phyloP scores from a whole-genome alignment of 2,797 vertebrate genomes.

The Malacoraja senta region DNA sequence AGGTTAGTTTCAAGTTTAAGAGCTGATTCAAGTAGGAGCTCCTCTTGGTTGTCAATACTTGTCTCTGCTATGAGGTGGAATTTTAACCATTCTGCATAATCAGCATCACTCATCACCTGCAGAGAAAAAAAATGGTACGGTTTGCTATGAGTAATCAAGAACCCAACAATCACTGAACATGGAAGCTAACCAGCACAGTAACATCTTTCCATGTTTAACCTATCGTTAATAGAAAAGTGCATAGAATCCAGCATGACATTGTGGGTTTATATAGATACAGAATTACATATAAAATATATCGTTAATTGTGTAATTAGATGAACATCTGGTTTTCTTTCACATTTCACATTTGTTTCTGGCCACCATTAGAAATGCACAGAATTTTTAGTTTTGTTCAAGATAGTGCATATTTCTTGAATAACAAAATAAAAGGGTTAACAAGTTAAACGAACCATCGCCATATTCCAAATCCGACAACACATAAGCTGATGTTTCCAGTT shows the following conservation, averaged over 20 bases:
- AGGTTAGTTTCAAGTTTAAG: conserved; percentile 74
- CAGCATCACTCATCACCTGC: conserved; percentile 67
- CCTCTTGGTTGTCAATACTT: conserved; percentile 82
- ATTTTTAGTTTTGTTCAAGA: neutral
- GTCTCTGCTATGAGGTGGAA: conserved; percentile 76
- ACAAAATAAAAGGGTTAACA: neutral
- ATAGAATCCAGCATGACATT: neutral
- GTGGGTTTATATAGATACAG: neutral
- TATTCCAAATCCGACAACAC: neutral
- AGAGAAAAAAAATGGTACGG: neutral
- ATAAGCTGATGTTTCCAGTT: neutral
- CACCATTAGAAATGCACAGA: neutral
- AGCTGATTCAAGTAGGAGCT: conserved; percentile 76
- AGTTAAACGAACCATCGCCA: neutral
- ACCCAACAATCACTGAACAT: neutral
- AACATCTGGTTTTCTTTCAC: neutral
- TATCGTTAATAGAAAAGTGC: neutral
- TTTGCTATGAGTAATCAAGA: neutral
- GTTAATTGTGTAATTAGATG: neutral
- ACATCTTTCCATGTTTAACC: neutral
- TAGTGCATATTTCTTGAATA: neutral
- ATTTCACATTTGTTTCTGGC: neutral
- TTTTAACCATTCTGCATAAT: conserved; percentile 79
- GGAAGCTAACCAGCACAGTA: neutral
- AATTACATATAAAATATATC: neutral